Percentiles rank a stretch among this genome's conserved stretches.
These are phyloP conservation scores for Rutilus rutilus DNA, from an alignment of 2,113 vertebrate genomes.

Conservation along the genomic window DNA sequence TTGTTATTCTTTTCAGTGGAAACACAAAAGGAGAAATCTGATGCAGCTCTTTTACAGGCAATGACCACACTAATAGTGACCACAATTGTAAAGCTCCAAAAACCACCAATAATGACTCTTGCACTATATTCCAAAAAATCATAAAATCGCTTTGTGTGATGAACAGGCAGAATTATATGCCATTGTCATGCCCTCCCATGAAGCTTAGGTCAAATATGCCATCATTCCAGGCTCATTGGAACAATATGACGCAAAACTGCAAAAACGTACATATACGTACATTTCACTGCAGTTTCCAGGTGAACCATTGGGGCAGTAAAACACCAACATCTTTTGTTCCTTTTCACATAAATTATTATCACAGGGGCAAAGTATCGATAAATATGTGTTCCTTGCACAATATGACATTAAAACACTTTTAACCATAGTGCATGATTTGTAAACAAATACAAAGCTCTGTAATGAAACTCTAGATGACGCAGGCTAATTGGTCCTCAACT, in stretches of 20 bases:
- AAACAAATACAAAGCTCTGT: background rate
- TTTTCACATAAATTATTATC: background rate
- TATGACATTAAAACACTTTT: background rate
- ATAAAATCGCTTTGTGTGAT: background rate
- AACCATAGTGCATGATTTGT: background rate
- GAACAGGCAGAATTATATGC: background rate
- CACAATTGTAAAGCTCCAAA: constrained; percentile 1
- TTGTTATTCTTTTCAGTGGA: constrained; percentile 10
- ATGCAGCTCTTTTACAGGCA: background rate
- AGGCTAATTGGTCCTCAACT: too few relatives aligned
- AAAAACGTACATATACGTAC: too few relatives aligned
- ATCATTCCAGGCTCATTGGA: too few relatives aligned
- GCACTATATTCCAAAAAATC: background rate
- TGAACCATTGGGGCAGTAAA: background rate
- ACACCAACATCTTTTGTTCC: background rate
- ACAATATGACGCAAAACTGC: too few relatives aligned
- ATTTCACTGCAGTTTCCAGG: background rate
- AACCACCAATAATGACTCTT: background rate
- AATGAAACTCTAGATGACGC: too few relatives aligned
- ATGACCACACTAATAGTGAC: background rate
- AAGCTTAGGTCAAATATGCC: too few relatives aligned
- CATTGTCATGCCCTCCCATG: background rate
- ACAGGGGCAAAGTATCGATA: too few relatives aligned
- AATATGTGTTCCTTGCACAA: background rate
- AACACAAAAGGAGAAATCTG: background rate